Base-by-base conservation (phyloP, 2,888 invertebrate species). In the Clivina fossor region DNA sequence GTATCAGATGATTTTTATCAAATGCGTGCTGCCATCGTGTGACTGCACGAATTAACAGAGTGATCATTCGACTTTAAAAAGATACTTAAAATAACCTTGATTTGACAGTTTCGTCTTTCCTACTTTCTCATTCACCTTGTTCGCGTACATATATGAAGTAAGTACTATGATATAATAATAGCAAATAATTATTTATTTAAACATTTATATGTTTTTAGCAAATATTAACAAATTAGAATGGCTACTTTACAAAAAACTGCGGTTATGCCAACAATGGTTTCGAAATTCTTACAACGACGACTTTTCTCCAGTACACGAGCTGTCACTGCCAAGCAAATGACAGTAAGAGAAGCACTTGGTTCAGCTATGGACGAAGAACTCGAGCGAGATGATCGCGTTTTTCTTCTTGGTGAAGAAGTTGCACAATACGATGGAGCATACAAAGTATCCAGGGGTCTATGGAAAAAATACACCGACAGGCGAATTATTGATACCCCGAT, bases 341-440 rank as follows among this genome's bases (percentile, higher is more conserved):
- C 93, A 3, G 94, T 97, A 2, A 81, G 99, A 70, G 99, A 99
- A 85, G 98, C 98, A 55, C 77, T 99, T 50, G 98, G 98, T 76
- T 81, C 87, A 57, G 99, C 98, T 0, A 79, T 99, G 70, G 97
- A 98, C 72, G 98, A 99, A 71, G 99, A 99, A 78, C 89, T 99
- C 84, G 86, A 88, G 66, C 81, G 88, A 58, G 98, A 99, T 72
- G 93, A 96, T 24, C 81, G 80, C 58, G 94, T 95, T 0, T 95
- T 95, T 71, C 22, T 96, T 33, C 67, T 97, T 60, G 99, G 98
- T 32, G 98, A 99, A 74, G 99, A 99, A 78, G 98, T 99, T 1
- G 98, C 97, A n/a, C 86, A 90, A 75, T 98, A 97, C 69, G 97
- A 98, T 71, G 98, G 98, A 60, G 96, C 97, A 43, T 98, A 98